Base-by-base conservation (phyloP, 2,113 vertebrate species). In the Trogon surrucura region DNA sequence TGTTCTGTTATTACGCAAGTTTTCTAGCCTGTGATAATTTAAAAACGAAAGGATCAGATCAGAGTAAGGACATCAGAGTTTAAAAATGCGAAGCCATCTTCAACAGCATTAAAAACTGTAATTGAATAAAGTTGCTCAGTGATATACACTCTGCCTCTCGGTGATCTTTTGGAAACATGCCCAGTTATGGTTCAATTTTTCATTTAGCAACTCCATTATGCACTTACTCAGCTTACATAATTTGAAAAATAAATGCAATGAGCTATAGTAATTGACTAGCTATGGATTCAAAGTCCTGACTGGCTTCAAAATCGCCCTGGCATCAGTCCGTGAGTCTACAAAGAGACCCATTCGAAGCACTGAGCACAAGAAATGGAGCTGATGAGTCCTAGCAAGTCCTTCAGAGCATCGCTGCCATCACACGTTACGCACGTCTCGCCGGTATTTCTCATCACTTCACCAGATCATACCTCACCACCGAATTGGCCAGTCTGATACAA, bases 41-140 rank as follows among this genome's bases (percentile, higher is more conserved):
- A 48, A 77, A 56, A 61, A 85, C 57, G 18, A 88, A 79, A 41
- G 45, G 20, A 70, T 87, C 21, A 38, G 50, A 86, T 60, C 56
- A 80, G 45, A 87, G 23, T 16, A 94, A 94, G 80, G 58, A 77
- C 48, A 77, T 61, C 48, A 67, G 32, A 77, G 38, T 69, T 93
- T 70, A 66, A 75, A 91, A 91, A 88, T 61, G 58, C 45, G 72
- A 65, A 79, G 41, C 56, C 65, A 89, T 80, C 74, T 86, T 69
- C 53, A 60, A 54, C 3, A 88, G 54, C 91, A 96, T 88, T 93
- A 90, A 75, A 82, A 80, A 13, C 25, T 32, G 6, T 18, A 83
- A 95, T 95, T 89, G 85, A 86, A 80, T 91, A 30, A 91, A 95
- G 19, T 56, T 6, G 2, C 15, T 74, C 18, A 71, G 57, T 67